These are phyloP conservation scores for Apteryx owenii DNA, from an alignment of 2,113 vertebrate species.

Conservation along the genomic window DNA sequence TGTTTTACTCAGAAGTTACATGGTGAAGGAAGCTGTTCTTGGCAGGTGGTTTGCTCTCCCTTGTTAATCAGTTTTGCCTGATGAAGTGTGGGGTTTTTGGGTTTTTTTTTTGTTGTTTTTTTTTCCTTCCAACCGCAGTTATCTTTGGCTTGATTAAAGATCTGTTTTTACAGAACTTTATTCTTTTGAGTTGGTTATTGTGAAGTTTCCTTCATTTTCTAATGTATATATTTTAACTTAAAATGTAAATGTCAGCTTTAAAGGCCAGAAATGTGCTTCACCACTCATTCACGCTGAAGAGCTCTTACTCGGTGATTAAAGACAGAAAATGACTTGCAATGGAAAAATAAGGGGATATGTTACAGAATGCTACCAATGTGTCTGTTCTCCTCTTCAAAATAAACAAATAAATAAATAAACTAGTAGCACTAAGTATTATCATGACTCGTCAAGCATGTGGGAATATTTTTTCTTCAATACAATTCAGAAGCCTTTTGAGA, in stretches of 20 bases:
- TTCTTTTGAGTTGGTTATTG: neutral
- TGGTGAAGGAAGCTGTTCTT: neutral
- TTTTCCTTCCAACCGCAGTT: neutral
- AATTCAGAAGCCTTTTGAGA: constrained; percentile 14
- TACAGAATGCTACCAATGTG: neutral
- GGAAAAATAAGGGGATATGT: neutral
- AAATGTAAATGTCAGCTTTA: neutral
- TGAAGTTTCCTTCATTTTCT: neutral
- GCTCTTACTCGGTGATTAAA: constrained; percentile 2
- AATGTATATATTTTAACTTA: neutral
- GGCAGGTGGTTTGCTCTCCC: neutral
- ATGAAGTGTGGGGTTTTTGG: neutral
- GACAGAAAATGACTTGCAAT: neutral
- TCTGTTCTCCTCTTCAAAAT: neutral
- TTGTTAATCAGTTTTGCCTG: neutral
- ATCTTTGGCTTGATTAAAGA: neutral
- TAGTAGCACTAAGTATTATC: neutral
- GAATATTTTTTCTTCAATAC: neutral
- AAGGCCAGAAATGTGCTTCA: neutral
- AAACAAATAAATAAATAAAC: neutral
- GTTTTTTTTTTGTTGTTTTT: neutral
- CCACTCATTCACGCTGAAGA: neutral
- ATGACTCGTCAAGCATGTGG: neutral
- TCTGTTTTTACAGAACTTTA: neutral
- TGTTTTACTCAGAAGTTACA: neutral